Percentiles rank a stretch among this genome's conserved stretches.
phyloP scores from a whole-genome alignment of 2,888 invertebrate species.

The Tachina lurida region DNA sequence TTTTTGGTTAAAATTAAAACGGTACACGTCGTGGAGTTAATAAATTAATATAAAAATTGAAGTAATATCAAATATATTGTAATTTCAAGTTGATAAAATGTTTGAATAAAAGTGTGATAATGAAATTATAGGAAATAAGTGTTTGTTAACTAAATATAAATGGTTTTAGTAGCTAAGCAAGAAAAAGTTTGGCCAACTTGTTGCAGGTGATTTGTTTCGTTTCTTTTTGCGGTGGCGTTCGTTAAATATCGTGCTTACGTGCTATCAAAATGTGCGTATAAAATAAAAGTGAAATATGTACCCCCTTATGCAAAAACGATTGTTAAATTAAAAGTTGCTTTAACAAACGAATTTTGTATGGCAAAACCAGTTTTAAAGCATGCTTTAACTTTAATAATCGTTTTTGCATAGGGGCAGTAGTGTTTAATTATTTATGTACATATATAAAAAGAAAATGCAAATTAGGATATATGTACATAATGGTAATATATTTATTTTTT shows the following conservation, averaged over 20 bases:
- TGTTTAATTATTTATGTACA: background rate
- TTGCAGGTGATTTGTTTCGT: background rate
- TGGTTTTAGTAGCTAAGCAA: background rate
- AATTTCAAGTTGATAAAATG: background rate
- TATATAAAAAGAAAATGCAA: too few relatives aligned
- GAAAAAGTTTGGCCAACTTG: slow-evolving; percentile 1
- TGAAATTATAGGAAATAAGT: background rate
- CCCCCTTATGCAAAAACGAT: too few relatives aligned
- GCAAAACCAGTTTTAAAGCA: too few relatives aligned
- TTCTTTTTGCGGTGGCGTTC: background rate
- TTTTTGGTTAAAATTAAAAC: background rate
- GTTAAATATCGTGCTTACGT: background rate
- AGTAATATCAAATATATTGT: background rate
- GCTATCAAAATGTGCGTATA: background rate
- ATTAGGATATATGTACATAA: too few relatives aligned
- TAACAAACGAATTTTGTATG: too few relatives aligned
- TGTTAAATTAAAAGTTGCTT: too few relatives aligned
- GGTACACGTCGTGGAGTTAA: background rate
- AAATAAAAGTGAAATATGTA: background rate
- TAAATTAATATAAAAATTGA: background rate
- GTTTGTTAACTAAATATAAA: too few relatives aligned
- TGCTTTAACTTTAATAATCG: too few relatives aligned
- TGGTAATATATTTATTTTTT: too few relatives aligned
- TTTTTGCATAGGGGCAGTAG: too few relatives aligned
- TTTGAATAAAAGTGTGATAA: background rate